phyloP scores from a whole-genome alignment of 2,797 vertebrate species.

The Anas flavirostris region DNA sequence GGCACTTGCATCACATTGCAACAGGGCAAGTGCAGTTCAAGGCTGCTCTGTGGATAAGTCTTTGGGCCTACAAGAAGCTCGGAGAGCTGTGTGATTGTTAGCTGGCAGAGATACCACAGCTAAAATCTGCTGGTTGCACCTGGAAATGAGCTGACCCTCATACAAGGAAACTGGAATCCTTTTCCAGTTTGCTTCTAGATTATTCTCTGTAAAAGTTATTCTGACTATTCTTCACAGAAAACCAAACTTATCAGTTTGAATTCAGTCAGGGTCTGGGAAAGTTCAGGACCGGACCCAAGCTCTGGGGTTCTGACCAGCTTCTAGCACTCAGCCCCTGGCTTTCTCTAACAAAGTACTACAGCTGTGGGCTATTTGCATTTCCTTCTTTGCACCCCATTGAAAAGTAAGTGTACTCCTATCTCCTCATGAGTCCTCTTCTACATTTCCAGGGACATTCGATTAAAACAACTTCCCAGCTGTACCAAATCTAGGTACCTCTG shows the following conservation, averaged over 20 bases:
- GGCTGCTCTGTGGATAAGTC: neutral
- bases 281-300: neutral
- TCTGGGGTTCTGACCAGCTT: neutral
- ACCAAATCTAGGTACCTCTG: neutral
- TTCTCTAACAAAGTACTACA: neutral
- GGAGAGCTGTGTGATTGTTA: neutral
- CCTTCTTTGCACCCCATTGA: neutral
- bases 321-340: neutral
- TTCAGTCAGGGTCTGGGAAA: neutral
- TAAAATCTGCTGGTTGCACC: neutral
- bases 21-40: neutral
- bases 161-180: neutral
- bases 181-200: neutral
- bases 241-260: neutral
- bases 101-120: neutral
- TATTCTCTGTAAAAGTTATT: neutral
- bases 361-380: neutral
- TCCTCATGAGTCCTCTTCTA: neutral
- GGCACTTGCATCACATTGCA: neutral
- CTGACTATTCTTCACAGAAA: neutral
- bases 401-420: neutral
- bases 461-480: rapidly evolving
- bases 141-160: neutral
- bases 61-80: neutral
- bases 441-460: neutral